Percentiles rank a stretch among this genome's conserved stretches.
phyloP scores from a whole-genome alignment of 1,140 invertebrate genomes.

The Plectrocnemia conspersa region DNA sequence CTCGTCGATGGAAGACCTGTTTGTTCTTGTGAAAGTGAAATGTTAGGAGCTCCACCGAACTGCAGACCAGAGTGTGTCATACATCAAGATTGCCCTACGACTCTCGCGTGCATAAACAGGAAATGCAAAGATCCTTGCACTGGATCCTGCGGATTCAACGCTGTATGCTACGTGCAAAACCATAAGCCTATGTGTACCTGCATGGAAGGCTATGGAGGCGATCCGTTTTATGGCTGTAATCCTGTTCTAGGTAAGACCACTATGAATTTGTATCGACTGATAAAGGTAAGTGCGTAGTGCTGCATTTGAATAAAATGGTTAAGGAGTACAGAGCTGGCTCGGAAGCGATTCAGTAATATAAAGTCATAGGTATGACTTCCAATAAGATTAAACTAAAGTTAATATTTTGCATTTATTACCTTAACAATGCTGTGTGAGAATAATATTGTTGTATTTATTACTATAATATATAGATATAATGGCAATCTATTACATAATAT shows the following conservation, averaged over 20 bases:
- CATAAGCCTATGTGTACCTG: slow-evolving; percentile 76
- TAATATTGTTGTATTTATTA: too few species aligned
- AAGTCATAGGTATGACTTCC: too few species aligned
- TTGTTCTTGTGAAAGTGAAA: slow-evolving; percentile 71
- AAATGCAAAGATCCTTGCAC: slow-evolving; percentile 74
- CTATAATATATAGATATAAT: too few species aligned
- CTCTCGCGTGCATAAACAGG: slow-evolving; percentile 71
- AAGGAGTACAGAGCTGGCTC: too few species aligned
- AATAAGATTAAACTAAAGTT: too few species aligned
- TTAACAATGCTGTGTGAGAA: too few species aligned
- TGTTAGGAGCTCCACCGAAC: slow-evolving; percentile 77
- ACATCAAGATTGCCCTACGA: slow-evolving; percentile 71
- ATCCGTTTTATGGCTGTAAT: slow-evolving; percentile 74
- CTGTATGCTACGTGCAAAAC: slow-evolving; percentile 69
- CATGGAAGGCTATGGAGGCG: slow-evolving; percentile 69
- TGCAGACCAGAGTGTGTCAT: slow-evolving; percentile 75
- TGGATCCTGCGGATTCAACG: slow-evolving; percentile 80
- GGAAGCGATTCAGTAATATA: too few species aligned
- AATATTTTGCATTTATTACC: too few species aligned
- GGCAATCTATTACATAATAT: too few species aligned
- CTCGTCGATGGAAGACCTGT: slow-evolving; percentile 64
- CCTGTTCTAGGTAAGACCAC: slow-evolving; percentile 58
- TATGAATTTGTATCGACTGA: background rate
- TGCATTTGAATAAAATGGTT: background rate
- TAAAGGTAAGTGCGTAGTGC: slow-evolving; percentile 21